Evolutionary conservation across 2,113 vertebrate genomes (phyloP), one percentile per base, ranked within the genome.

Genomic region (Xiphias gladius): DNA sequence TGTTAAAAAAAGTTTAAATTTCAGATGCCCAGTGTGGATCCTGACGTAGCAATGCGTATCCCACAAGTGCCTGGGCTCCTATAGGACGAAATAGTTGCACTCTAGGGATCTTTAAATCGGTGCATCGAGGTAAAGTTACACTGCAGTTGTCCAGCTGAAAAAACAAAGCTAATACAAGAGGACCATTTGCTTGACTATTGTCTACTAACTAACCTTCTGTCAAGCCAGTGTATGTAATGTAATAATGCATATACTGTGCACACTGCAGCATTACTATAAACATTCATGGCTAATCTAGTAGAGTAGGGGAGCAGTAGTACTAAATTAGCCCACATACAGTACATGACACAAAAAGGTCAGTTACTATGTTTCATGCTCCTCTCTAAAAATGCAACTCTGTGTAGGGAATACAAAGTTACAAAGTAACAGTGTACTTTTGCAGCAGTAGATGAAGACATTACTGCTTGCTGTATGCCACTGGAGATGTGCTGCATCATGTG

Each of bases 131-230:
- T 94, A 91, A 87, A 91, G 86, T 93, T 92, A 91, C 93, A 84
- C 76, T 81, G 86, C 90, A 94, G 90, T 88, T 93, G 88, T 85
- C 84, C 92, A 92, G 91, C 93, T 95, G 92, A 89, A 85, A 92
- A 93, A 95, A 94, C 88, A 92, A 72, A 75, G 72, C 79, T 24
- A 73, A 66, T 71, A 87, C 84, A 89, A 85, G 76, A 76, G 35
- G 50, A 73, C 54, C 54, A 72, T 66, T 85, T 62, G 69, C 73
- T 69, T 84, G 79, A 88, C 86, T 88, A 63, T 76, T 84, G 79
- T 80, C 63, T 85, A 66, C 54, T 20, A 20, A n/a, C 68, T 87
- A 54, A 77, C 63, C 39, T 26, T 69, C 66, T 62, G 66, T 77
- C 73, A 80, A 52, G 41, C 54, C 22, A 12, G 30, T 46, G 20